Evolutionary conservation across 2,888 invertebrate species (phyloP), one percentile per base, ranked within the genome.

Genomic region (Eristalis arbustorum): DNA sequence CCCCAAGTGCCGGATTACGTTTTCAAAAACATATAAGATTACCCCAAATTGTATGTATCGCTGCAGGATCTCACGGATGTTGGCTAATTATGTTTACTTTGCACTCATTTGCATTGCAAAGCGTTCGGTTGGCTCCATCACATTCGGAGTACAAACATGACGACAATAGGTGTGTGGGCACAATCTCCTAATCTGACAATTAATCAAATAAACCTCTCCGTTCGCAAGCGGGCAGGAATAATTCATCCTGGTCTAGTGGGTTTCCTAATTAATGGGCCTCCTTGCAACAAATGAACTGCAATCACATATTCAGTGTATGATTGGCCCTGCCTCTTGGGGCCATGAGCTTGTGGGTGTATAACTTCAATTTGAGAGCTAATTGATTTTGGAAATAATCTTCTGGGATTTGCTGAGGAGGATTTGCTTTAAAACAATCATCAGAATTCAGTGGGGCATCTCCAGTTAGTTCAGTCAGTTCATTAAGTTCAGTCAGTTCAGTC

Each of bases 51-150:
- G 10, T 74, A 22, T 25, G 59, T 59, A 14, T 66, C 31, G 42
- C 59, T 25, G 25, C 23, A 59, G 25, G 25, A 14, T 59, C 25
- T 23, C 59, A 59, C 49, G 49, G 49, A 49, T 8, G 59, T 14
- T 28, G 59, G 14, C 59, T 59, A 76, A 68, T 68, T 25, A 62
- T 76, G 62, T 76, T 76, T 76, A 69, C 68, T 69, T 62, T 76
- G 68, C 63, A 63, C 68, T 76, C 68, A 76, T 76, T 76, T 76
- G 68, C 76, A 62, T 76, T 67, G 75, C 61, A 42, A 76, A 76
- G 67, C 49, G 62, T 22, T 49, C 18, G 61, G 61, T 68, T n/a
- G 31, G 68, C 61, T 61, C 31, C 61, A 68, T 68, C 42, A 18
- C 18, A 62, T 76, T 62, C 62, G 49, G 34, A 67, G 22, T 10